These are phyloP conservation scores for Psylliodes chrysocephalus DNA, from an alignment of 2,888 invertebrate species.

Conservation along the genomic window DNA sequence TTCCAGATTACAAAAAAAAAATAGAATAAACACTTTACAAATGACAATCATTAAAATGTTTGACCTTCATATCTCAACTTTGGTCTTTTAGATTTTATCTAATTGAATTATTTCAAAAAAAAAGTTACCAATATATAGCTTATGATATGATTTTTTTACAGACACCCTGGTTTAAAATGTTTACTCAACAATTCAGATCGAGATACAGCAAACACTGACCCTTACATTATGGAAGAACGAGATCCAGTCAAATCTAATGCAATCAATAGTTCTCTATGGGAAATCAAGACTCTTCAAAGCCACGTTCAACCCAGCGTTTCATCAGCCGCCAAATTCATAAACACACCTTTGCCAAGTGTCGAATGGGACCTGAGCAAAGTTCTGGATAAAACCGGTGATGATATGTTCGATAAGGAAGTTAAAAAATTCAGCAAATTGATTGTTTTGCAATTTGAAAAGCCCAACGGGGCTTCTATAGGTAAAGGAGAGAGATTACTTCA, in stretches of 20 bases:
- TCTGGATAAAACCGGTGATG: conserved; percentile 73
- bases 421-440: conserved; percentile 80
- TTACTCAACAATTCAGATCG: conserved; percentile 68
- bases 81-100: too few relatives aligned
- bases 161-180: conserved; percentile 85
- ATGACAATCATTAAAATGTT: too few relatives aligned
- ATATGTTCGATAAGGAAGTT: conserved; percentile 81
- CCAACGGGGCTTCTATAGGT: conserved; percentile 69
- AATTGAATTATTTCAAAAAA: too few relatives aligned
- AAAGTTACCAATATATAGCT: too few relatives aligned
- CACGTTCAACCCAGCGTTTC: conserved; percentile 80
- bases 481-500: conserved; percentile 74
- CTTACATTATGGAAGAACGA: conserved; percentile 84
- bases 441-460: conserved; percentile 80
- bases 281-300: conserved; percentile 80
- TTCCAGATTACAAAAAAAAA: too few relatives aligned
- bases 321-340: conserved; percentile 77
- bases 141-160: too few relatives aligned
- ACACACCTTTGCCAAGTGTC: conserved; percentile 72
- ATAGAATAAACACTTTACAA: too few relatives aligned
- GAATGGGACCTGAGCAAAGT: conserved; percentile 77
- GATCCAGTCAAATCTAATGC: conserved; percentile 85
- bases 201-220: conserved; percentile 73
- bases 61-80: too few relatives aligned
- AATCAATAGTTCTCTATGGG: conserved; percentile 92